phyloP scores from a whole-genome alignment of 1,140 invertebrate genomes.

The Aphaenogaster floridana region DNA sequence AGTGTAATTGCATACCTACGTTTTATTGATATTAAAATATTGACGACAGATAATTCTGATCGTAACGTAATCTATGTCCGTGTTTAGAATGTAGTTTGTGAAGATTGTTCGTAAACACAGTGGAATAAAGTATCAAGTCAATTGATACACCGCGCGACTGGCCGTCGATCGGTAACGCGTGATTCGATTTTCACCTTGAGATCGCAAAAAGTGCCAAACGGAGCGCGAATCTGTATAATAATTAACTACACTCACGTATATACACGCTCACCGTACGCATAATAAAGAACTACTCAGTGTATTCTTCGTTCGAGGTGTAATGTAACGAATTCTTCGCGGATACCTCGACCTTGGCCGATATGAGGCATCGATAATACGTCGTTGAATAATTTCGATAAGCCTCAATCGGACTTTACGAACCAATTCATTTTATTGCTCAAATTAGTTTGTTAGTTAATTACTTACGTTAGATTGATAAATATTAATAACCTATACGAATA shows the following conservation, averaged over 20 bases:
- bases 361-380: slow-evolving; percentile 28
- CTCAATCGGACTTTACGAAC: background rate
- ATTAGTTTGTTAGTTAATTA: background rate
- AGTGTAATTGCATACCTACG: background rate
- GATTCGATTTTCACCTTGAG: slow-evolving; percentile 54
- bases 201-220: slow-evolving; percentile 46
- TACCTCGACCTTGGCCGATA: slow-evolving; percentile 56
- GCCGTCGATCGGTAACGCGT: background rate
- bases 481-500: background rate
- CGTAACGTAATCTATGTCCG: background rate
- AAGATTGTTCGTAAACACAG: background rate
- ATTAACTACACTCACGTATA: slow-evolving; percentile 53
- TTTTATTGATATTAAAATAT: slow-evolving; percentile 22
- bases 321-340: slow-evolving; percentile 44
- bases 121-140: slow-evolving; percentile 3
- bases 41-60: background rate
- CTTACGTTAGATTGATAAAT: slow-evolving; percentile 12
- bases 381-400: slow-evolving; percentile 38
- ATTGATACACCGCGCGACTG: background rate
- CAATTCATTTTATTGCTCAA: background rate
- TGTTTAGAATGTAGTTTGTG: background rate
- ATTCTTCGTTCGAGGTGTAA: slow-evolving; percentile 15
- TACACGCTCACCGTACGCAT: slow-evolving; percentile 35
- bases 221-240: slow-evolving; percentile 20
- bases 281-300: slow-evolving; percentile 53